Evolutionary conservation across 2,888 invertebrate genomes (phyloP), one percentile per base, ranked within the genome.

Genomic region (Syrista parreyssii): DNA sequence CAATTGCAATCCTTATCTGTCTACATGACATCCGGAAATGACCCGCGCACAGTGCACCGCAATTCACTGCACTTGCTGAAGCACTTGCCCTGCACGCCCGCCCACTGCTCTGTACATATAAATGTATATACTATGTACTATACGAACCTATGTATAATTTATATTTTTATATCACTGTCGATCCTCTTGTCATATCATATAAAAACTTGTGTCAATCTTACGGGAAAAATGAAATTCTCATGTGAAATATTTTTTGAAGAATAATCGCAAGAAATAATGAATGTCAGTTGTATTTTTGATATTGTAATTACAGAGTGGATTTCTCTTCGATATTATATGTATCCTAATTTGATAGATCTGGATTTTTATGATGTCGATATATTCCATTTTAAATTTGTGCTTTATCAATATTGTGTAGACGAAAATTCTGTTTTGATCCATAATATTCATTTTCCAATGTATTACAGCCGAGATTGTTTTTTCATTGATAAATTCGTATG

Each of bases 41-140:
- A 87, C 85, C 86, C 84, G 86, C 84, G 88, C 89, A 89, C 88
- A 85, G 89, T 88, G 89, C 89, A 89, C 89, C 87, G 89, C 90
- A 89, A 88, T 81, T 89, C 88, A 89, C 89, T 88, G 89, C 90
- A 90, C 89, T 55, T 86, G 90, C 90, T 90, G 88, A 86, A 89
- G 90, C 90, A 90, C 89, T 86, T 85, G 84, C 88, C 89, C 82
- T 90, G 90, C 90, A 90, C 90, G 89, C 88, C 87, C 85, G 86
- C 88, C 88, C 88, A 86, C 82, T 80, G 86, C 85, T 86, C 86
- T 85, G 79, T 83, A 82, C 79, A 75, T 77, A 78, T 69, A 75
- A 78, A 78, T 79, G 76, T 78, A 77, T 76, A 76, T 82, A 82
- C 83, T 82, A 73, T 85, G 83, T 85, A 83, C 81, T 23, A 85